These are phyloP conservation scores for Puma concolor DNA, from an alignment of 2,113 vertebrate genomes.

Conservation along the genomic window DNA sequence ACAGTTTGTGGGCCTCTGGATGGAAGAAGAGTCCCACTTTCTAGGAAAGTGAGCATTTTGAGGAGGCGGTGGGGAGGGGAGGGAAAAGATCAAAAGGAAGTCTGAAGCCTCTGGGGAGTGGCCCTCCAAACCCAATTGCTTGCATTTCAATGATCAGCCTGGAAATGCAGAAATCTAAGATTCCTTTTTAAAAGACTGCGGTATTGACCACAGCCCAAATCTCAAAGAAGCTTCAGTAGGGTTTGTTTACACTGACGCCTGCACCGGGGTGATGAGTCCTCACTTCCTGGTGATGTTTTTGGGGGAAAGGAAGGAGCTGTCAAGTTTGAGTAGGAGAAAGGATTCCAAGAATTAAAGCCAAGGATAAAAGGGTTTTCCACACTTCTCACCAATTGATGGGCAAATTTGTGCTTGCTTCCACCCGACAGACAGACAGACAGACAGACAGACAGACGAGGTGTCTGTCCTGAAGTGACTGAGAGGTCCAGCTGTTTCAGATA, in stretches of 20 bases:
- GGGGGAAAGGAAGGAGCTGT: neutral
- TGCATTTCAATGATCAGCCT: neutral
- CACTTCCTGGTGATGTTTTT: neutral
- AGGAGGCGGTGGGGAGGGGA: neutral
- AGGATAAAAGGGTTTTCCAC: neutral
- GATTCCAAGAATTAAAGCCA: neutral
- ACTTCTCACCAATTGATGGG: neutral
- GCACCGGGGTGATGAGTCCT: neutral
- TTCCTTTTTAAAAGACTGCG: neutral
- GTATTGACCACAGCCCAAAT: neutral
- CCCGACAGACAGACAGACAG: too few species aligned
- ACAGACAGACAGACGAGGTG: too few species aligned
- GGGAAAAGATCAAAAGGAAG: conserved; percentile 40
- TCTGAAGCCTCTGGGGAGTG: neutral
- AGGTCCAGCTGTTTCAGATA: neutral
- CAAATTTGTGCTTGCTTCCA: neutral
- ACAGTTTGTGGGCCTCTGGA: neutral
- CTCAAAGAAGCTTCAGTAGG: neutral
- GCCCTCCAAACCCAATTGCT: neutral
- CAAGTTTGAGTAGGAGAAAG: neutral
- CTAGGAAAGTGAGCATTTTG: neutral
- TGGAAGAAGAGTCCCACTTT: neutral
- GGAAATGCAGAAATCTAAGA: neutral
- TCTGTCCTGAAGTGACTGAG: neutral
- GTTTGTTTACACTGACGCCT: neutral